A percentile compares a stretch with the other conserved stretches of the same genome.
Conservation (phyloP, 2,888 invertebrate genomes). For the Trachelus tabidus region DNA sequence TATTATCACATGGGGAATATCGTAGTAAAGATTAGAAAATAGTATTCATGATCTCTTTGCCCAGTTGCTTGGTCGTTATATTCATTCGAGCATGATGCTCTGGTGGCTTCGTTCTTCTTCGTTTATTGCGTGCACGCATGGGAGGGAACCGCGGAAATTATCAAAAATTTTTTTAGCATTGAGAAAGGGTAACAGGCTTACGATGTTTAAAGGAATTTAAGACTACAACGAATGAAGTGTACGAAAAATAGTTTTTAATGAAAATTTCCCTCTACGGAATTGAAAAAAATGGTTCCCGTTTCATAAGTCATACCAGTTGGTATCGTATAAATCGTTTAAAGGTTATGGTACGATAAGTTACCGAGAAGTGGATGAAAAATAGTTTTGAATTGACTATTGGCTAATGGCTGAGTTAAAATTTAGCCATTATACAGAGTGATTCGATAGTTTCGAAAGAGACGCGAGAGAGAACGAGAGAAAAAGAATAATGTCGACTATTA, state of each 20-base stretch:
- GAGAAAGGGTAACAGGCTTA: neutral
- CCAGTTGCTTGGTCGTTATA: conserved; percentile 39
- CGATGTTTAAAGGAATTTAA: neutral
- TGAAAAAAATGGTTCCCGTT: neutral
- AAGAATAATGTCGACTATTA: neutral
- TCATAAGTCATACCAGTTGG: neutral
- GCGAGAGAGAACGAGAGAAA: neutral
- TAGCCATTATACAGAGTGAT: neutral
- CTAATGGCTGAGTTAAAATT: neutral
- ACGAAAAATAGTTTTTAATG: neutral
- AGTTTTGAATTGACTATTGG: neutral
- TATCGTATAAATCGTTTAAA: neutral
- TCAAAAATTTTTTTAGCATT: neutral
- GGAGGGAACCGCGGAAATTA: neutral
- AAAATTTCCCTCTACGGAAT: neutral
- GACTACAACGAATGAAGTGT: neutral
- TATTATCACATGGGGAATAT: neutral
- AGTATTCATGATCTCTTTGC: conserved; percentile 31
- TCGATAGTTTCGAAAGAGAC: neutral
- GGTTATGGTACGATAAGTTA: neutral
- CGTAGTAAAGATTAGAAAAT: neutral
- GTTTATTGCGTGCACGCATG: neutral
- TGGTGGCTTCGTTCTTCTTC: conserved; percentile 21
- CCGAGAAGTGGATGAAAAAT: neutral
- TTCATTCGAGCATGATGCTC: conserved; percentile 35